phyloP scores from a whole-genome alignment of 2,797 vertebrate genomes.

The Buphagus erythrorhynchus region DNA sequence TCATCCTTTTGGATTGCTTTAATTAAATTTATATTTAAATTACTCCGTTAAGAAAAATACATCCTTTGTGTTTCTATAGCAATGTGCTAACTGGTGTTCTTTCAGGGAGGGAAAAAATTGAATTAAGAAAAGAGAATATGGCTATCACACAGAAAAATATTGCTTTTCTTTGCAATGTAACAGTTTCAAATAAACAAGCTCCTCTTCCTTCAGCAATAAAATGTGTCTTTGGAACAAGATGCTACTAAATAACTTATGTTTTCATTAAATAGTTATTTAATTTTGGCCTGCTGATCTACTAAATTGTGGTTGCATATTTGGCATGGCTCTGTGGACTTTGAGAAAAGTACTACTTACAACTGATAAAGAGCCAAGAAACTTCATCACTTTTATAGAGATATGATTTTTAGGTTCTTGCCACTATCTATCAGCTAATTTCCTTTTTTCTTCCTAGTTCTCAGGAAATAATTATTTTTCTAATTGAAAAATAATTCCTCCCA shows the following conservation, averaged over 20 bases:
- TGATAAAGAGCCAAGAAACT: neutral
- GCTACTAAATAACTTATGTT: neutral
- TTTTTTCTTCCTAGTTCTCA: neutral
- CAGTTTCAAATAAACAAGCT: neutral
- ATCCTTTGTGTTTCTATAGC: neutral
- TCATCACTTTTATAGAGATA: neutral
- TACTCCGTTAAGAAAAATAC: neutral
- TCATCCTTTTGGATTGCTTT: neutral
- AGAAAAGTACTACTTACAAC: neutral
- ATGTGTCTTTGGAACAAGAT: neutral
- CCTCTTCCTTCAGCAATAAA: neutral
- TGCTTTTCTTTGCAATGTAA: neutral
- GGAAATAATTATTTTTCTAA: neutral
- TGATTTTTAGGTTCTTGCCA: neutral
- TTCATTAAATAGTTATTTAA: constrained; percentile 13
- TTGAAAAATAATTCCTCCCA: neutral
- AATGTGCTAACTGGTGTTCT: neutral
- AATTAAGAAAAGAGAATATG: neutral
- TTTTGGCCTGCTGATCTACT: neutral
- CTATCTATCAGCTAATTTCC: neutral
- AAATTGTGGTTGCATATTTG: neutral
- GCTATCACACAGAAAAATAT: neutral
- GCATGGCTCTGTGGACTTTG: neutral
- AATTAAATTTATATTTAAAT: neutral
- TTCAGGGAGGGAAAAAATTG: neutral